Percentiles rank a stretch among this genome's conserved stretches.
These are phyloP conservation scores for Sciurus niger DNA, from an alignment of 2,113 vertebrate genomes.

Conservation along the genomic window DNA sequence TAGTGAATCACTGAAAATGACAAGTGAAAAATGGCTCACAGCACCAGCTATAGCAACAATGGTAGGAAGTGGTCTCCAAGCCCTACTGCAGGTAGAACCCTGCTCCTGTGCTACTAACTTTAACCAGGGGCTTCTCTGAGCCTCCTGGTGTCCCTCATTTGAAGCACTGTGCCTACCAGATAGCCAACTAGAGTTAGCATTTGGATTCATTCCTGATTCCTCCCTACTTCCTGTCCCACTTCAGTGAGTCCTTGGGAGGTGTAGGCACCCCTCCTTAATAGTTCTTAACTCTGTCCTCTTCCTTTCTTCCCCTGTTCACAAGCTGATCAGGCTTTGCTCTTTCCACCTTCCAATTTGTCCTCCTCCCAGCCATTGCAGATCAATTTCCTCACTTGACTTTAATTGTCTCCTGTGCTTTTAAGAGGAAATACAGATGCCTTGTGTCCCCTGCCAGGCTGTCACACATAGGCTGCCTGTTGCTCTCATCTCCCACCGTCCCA, in stretches of 20 bases:
- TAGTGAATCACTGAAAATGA: background rate
- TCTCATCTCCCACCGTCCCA: background rate
- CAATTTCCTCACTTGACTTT: background rate
- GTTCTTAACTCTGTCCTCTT: background rate
- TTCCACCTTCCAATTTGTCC: background rate
- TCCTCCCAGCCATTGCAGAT: background rate
- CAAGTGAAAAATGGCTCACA: background rate
- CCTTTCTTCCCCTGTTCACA: background rate
- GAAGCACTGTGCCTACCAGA: background rate
- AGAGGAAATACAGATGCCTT: background rate
- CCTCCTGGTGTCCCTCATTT: background rate
- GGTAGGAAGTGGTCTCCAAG: background rate
- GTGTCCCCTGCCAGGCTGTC: background rate
- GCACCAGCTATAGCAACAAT: background rate
- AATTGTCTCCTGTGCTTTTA: background rate
- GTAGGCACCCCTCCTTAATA: background rate
- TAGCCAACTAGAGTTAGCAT: background rate
- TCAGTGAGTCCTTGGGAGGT: background rate
- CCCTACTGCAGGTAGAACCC: background rate
- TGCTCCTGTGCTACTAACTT: background rate
- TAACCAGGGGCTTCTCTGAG: background rate
- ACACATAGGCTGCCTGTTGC: fast-evolving
- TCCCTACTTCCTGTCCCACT: background rate
- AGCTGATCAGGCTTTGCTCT: background rate
- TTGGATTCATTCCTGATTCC: background rate